These are phyloP conservation scores for Lepisosteus osseus DNA, from an alignment of 2,113 vertebrate species.

Conservation along the genomic window DNA sequence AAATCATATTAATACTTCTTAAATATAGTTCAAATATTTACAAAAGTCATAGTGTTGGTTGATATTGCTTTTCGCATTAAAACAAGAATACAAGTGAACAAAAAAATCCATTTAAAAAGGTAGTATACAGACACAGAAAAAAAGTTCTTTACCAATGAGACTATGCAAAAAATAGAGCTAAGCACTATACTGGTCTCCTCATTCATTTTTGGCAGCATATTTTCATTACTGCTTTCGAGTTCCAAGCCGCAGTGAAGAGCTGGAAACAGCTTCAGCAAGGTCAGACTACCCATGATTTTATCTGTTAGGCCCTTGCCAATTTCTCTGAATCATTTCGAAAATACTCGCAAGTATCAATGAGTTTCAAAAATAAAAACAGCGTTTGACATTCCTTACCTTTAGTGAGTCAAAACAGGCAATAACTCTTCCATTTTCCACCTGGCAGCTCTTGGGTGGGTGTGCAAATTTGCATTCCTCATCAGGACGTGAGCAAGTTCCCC, in stretches of 20 bases:
- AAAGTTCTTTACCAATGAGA: no score
- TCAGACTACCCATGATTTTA: background rate
- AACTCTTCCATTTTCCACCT: conserved; percentile 93
- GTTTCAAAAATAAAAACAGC: conserved; percentile 10
- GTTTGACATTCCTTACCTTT: conserved; percentile 78
- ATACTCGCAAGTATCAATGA: background rate
- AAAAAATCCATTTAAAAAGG: no score
- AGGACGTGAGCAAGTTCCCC: conserved; percentile 91
- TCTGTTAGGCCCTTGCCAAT: background rate
- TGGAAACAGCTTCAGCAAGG: background rate
- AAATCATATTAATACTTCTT: no score
- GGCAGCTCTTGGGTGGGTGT: conserved; percentile 95
- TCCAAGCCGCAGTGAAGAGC: background rate
- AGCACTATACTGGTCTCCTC: background rate
- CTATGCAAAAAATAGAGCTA: no score
- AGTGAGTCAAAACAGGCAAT: conserved; percentile 96
- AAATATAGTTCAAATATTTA: no score
- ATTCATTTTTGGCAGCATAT: background rate
- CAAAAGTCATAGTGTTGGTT: no score
- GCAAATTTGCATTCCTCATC: conserved; percentile 98
- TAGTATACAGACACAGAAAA: no score
- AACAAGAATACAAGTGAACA: no score
- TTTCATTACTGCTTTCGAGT: background rate
- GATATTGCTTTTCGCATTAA: no score
- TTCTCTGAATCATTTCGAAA: background rate